Conservation (phyloP, 1,140 invertebrate species). For the Sarcophaga peregrina region DNA sequence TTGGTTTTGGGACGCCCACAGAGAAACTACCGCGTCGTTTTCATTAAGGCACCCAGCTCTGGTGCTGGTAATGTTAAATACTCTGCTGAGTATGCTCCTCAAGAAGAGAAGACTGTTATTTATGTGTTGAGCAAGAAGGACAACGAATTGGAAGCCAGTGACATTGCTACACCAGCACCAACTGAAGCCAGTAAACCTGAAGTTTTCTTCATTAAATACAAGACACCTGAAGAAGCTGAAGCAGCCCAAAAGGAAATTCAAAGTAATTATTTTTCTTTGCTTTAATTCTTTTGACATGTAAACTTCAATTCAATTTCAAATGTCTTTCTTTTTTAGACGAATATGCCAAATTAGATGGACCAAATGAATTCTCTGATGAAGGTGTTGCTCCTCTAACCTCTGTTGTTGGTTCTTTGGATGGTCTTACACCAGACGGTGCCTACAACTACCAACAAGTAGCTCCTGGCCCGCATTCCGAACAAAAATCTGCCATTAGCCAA, state of each 20-base stretch:
- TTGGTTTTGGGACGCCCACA: conserved; percentile 70
- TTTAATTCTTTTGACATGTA: not conserved
- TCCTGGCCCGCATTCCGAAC: conserved; percentile 44
- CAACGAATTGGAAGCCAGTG: conserved; percentile 70
- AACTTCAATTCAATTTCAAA: not conserved
- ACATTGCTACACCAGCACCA: conserved; percentile 78
- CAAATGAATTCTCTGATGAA: conserved; percentile 63
- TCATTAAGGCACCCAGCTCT: conserved; percentile 85
- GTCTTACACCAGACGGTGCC: conserved; percentile 61
- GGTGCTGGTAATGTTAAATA: conserved; percentile 70
- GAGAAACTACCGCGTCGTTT: conserved; percentile 88
- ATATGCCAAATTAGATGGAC: conserved; percentile 63
- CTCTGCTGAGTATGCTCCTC: conserved; percentile 62
- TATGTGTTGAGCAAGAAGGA: conserved; percentile 87
- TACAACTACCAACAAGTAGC: conserved; percentile 61
- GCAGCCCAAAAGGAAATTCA: conserved; percentile 64
- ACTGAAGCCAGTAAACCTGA: conserved; percentile 79
- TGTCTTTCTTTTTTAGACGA: conserved; percentile 47
- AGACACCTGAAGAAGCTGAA: conserved; percentile 72
- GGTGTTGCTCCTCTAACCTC: conserved; percentile 61
- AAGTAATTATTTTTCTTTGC: conserved; percentile 46
- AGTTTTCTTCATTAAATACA: conserved; percentile 82
- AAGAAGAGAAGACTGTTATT: conserved; percentile 87
- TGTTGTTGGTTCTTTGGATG: conserved; percentile 61
- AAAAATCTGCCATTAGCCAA: conserved; percentile 38